A percentile compares a stretch with the other conserved stretches of the same genome.
Evolutionary conservation across 1,140 invertebrate species (phyloP).

Genomic region (Lepidostoma basale): DNA sequence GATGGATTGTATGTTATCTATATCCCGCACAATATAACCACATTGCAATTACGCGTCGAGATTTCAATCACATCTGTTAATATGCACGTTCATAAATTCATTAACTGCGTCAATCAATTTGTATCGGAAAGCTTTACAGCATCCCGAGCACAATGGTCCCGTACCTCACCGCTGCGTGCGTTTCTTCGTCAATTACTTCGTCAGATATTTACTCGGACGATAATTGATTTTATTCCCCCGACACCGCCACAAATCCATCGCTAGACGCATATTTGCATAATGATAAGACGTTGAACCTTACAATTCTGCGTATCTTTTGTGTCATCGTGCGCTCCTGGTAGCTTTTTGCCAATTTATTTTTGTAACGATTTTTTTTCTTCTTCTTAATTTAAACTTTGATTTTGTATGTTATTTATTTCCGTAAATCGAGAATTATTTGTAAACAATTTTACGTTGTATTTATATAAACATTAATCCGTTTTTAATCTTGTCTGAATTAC

Average conservation of each 20-base stretch:
- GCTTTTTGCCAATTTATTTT: no score
- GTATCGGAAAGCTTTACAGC: neutral
- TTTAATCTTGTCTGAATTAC: no score
- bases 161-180: conserved; percentile 13
- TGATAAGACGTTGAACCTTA: conserved; percentile 6
- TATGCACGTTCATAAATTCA: conserved; percentile 1
- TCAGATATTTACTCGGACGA: conserved; percentile 26
- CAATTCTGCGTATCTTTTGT: no score
- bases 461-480: no score
- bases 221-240: conserved; percentile 41
- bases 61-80: conserved; percentile 5
- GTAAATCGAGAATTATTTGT: no score
- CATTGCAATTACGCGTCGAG: neutral
- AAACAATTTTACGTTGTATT: no score
- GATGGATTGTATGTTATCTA: no score
- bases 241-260: conserved; percentile 21
- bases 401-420: no score
- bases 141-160: conserved; percentile 12
- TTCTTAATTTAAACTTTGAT: no score
- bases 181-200: conserved; percentile 38
- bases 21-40: no score
- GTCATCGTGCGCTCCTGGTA: no score
- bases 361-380: no score
- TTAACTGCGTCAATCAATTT: conserved; percentile 9
- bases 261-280: conserved; percentile 34